Evolutionary conservation across 1,140 invertebrate species (phyloP).

Genomic region (Caerostris darwini): DNA sequence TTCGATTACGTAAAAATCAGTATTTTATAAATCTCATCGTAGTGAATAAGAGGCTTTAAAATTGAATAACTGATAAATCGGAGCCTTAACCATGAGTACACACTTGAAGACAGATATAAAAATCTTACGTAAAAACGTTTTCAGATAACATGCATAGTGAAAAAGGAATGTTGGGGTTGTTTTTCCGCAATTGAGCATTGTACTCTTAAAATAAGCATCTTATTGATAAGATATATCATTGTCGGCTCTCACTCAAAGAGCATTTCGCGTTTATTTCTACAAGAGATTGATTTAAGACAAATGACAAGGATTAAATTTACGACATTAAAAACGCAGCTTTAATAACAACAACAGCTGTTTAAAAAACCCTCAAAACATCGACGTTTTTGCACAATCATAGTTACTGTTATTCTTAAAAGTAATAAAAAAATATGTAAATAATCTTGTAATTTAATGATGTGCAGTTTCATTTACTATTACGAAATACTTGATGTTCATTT

Average conservation of each 20-base stretch:
- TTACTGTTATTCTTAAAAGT: too few relatives aligned
- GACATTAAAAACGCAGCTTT: not conserved
- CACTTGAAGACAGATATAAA: constrained; percentile 26
- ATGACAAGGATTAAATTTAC: not conserved
- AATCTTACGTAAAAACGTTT: constrained; percentile 16
- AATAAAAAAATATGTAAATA: too few relatives aligned
- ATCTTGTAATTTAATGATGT: too few relatives aligned
- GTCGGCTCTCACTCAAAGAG: not conserved
- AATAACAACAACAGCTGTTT: too few relatives aligned
- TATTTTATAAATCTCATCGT: not conserved
- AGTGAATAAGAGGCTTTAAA: not conserved
- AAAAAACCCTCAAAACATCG: too few relatives aligned
- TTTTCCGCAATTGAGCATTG: constrained; percentile 44
- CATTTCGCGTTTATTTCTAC: not conserved
- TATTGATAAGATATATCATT: constrained; percentile 22
- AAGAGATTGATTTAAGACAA: not conserved
- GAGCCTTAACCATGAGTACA: not conserved
- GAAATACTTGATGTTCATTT: too few relatives aligned
- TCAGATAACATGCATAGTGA: constrained; percentile 21
- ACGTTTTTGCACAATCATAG: too few relatives aligned
- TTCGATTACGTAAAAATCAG: too few relatives aligned
- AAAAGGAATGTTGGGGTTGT: constrained; percentile 34
- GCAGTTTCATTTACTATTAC: too few relatives aligned
- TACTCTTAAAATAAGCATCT: constrained; percentile 11
- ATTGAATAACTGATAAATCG: not conserved